Evolutionary conservation across 1,140 invertebrate genomes (phyloP), one percentile per base, ranked within the genome.

Genomic region (Pseudachorutes palmiensis): DNA sequence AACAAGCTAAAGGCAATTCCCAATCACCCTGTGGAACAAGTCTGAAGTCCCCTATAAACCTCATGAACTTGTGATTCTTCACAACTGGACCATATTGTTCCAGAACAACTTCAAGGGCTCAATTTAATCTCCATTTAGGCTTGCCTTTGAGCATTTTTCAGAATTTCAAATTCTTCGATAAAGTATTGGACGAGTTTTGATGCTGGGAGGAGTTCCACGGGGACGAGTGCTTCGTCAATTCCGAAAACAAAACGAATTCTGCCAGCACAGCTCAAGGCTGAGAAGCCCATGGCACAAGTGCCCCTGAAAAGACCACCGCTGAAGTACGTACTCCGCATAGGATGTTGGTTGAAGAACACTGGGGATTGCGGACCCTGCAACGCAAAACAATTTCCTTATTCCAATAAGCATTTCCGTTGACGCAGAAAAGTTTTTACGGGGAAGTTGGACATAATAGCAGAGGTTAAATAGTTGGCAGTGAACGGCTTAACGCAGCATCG

Each of bases 251-350:
- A 32, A 30, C 59, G 22, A 32, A 61, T 32, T 5, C 24, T 30
- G 5, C 59, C 59, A 32, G 19, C 33, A 26, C 33, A 61, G 59
- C 59, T 61, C 12, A 61, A n/a, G 5, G 14, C 29, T 61, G 59
- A 30, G 24, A 61, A 61, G 5, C 59, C 59, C 14, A 61, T 61
- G 29, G 9, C 59, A 61, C 29, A 32, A 26, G 5, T 61, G 5
- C 59, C 59, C 9, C 19, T 12, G 9, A 9, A 9, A 36, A 61
- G 32, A 12, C 59, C 59, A 3, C 59, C 59, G 9, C 9, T 14
- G 24, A 61, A 61, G 29, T 30, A 61, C 29, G 24, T 61, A 29
- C 59, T 61, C 24, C 26, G 29, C 5, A 61, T 5, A 2, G 29
- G 14, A 29, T 61, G 32, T 24, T 26, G 9, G 30, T 32, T 36